A percentile compares a stretch with the other conserved stretches of the same genome.
Evolutionary conservation across 2,888 invertebrate species (phyloP).

Genomic region (Nymphalis polychloros): DNA sequence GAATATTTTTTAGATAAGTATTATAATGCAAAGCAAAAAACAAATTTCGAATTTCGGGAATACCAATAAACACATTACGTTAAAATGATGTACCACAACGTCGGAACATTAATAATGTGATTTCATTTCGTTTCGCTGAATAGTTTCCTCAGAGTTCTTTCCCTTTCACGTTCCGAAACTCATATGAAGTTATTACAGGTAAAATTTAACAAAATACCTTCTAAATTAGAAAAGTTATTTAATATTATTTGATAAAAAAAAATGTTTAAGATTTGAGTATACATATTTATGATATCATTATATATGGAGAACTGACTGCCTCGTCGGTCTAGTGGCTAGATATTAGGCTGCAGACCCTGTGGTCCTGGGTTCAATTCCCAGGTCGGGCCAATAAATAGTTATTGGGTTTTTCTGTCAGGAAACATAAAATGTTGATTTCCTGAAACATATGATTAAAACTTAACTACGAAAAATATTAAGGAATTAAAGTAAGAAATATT

Average conservation of each 20-base stretch:
- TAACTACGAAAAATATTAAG: not conserved
- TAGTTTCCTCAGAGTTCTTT: constrained; percentile 32
- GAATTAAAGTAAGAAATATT: constrained; percentile 1
- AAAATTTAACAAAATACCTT: constrained; percentile 18
- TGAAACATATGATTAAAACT: not conserved
- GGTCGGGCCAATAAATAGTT: too few species aligned
- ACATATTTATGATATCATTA: constrained; percentile 11
- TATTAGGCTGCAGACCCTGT: too few species aligned
- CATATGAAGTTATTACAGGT: constrained; percentile 31
- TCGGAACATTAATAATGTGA: constrained; percentile 31
- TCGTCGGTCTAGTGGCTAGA: too few species aligned
- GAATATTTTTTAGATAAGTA: too few species aligned
- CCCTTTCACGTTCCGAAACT: constrained; percentile 26
- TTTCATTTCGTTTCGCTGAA: constrained; percentile 34
- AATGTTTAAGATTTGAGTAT: not conserved
- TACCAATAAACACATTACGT: constrained; percentile 19
- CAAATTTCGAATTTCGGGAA: constrained; percentile 3
- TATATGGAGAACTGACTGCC: too few species aligned
- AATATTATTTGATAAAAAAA: constrained; percentile 1
- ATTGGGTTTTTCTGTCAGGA: too few species aligned
- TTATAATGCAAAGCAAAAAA: too few species aligned
- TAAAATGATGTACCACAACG: constrained; percentile 8
- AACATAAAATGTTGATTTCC: constrained; percentile 3
- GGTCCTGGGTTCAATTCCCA: too few species aligned
- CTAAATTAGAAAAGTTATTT: constrained; percentile 5